A percentile compares a stretch with the other conserved stretches of the same genome.
Evolutionary conservation across 2,113 vertebrate genomes (phyloP).

Genomic region (Tinamus guttatus): DNA sequence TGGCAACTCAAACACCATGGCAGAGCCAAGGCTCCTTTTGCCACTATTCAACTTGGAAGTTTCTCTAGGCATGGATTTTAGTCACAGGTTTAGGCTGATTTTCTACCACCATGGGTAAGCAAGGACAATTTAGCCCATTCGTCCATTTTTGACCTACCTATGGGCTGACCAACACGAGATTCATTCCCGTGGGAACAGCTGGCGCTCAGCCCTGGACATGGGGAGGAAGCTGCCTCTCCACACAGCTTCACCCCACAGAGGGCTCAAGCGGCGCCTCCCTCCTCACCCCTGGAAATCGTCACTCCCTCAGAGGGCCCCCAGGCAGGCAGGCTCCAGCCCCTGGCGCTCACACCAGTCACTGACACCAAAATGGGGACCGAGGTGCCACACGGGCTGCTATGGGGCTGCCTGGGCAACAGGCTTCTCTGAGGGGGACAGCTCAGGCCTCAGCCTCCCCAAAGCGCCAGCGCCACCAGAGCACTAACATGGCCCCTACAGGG

Average conservation of each 20-base stretch:
- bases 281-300: neutral
- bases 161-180: neutral
- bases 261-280: rapidly evolving
- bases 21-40: neutral
- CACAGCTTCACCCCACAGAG: too few species aligned
- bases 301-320: too few species aligned
- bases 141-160: too few species aligned
- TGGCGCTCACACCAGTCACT: too few species aligned
- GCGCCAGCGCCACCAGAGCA: neutral
- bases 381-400: too few species aligned
- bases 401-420: too few species aligned
- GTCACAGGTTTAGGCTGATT: rapidly evolving
- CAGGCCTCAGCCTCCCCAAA: neutral
- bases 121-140: rapidly evolving
- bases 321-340: too few species aligned
- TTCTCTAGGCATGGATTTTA: rapidly evolving
- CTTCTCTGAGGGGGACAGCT: neutral
- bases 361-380: too few species aligned
- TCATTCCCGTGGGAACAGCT: too few species aligned
- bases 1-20: too few species aligned
- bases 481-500: too few species aligned
- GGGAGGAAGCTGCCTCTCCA: rapidly evolving
- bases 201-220: neutral
- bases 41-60: neutral
- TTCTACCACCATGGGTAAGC: neutral